phyloP scores from a whole-genome alignment of 1,140 invertebrate genomes.

The Cheumatopsyche charites region DNA sequence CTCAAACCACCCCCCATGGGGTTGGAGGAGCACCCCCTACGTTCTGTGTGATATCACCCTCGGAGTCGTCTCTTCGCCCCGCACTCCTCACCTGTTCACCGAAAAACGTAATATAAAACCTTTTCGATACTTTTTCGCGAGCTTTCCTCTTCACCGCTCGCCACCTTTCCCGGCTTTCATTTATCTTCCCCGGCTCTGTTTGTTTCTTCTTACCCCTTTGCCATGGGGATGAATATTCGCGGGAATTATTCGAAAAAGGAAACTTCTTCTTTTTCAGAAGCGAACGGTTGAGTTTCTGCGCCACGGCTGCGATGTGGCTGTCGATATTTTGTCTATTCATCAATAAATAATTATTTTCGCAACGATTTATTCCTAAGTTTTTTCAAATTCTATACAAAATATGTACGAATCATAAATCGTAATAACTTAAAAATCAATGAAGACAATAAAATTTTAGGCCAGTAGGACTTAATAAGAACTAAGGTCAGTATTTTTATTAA shows the following conservation, averaged over 20 bases:
- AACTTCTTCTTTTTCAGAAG: constrained; percentile 29
- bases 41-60: constrained; percentile 24
- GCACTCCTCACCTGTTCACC: constrained; percentile 25
- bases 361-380: too few relatives aligned
- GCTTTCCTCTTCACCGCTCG: constrained; percentile 34
- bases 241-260: constrained; percentile 43
- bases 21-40: background rate
- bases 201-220: constrained; percentile 45
- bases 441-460: too few relatives aligned
- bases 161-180: constrained; percentile 28
- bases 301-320: background rate
- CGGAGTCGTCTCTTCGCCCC: background rate
- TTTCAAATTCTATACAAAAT: too few relatives aligned
- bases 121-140: constrained; percentile 45
- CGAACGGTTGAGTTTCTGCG: constrained; percentile 32
- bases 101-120: constrained; percentile 48
- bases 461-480: too few relatives aligned
- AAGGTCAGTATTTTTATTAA: too few relatives aligned
- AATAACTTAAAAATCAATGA: too few relatives aligned
- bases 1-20: too few relatives aligned
- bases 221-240: constrained; percentile 33
- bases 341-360: background rate
- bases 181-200: constrained; percentile 34
- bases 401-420: too few relatives aligned
- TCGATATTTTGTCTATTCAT: constrained; percentile 20